phyloP scores from a whole-genome alignment of 2,888 invertebrate species.

The Galeruca laticollis region DNA sequence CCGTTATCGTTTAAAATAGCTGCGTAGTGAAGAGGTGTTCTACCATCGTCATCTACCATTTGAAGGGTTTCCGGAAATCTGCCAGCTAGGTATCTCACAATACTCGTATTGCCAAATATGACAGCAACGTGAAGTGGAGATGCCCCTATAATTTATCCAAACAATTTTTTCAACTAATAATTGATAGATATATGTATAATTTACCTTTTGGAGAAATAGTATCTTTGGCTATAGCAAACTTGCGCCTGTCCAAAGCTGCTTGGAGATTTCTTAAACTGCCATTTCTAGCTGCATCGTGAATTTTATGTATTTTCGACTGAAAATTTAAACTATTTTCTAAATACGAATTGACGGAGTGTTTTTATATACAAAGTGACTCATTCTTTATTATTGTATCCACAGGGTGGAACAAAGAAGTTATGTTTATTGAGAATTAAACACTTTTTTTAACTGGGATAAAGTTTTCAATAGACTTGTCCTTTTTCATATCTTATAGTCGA shows the following conservation, averaged over 20 bases:
- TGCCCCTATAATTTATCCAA: constrained; percentile 69
- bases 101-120: constrained; percentile 85
- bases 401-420: too few relatives aligned
- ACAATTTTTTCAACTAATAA: neutral
- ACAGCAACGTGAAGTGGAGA: constrained; percentile 90
- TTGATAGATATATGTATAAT: neutral
- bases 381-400: too few relatives aligned
- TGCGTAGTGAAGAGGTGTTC: constrained; percentile 91
- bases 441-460: too few relatives aligned
- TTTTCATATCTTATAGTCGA: too few relatives aligned
- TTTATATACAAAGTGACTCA: neutral
- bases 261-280: constrained; percentile 89
- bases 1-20: constrained; percentile 87
- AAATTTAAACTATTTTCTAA: neutral
- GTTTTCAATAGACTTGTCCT: too few relatives aligned
- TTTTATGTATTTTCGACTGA: constrained; percentile 89
- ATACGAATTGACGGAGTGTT: neutral
- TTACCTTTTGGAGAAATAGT: constrained; percentile 77
- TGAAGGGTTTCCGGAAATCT: constrained; percentile 90
- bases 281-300: constrained; percentile 86
- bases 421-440: too few relatives aligned
- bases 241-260: constrained; percentile 86
- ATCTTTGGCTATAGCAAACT: constrained; percentile 91
- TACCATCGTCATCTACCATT: constrained; percentile 78
- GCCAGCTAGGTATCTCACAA: constrained; percentile 79